Conservation (phyloP, 2,113 vertebrate species). For the Stigmatopora argus region DNA sequence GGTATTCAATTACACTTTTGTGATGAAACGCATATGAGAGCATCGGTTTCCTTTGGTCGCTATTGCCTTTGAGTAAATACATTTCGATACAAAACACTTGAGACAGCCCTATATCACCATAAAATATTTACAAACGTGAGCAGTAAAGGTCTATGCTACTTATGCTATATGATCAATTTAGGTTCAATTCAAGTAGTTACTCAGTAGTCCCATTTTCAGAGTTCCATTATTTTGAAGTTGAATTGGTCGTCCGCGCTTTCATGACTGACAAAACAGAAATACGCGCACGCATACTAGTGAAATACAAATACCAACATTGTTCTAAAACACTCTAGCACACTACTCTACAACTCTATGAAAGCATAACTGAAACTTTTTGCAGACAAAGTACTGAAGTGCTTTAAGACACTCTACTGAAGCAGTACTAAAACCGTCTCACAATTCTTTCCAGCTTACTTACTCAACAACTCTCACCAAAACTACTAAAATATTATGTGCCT, state of each 20-base stretch:
- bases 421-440: no score
- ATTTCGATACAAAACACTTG: slow-evolving; percentile 47
- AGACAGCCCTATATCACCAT: slow-evolving; percentile 39
- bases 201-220: slow-evolving; percentile 60
- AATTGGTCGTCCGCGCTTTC: slow-evolving; percentile 19
- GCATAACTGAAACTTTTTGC: no score
- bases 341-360: no score
- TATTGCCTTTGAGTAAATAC: slow-evolving; percentile 28
- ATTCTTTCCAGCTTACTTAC: no score
- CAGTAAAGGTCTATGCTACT: slow-evolving; percentile 49
- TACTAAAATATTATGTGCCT: no score
- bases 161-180: slow-evolving; percentile 57
- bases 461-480: no score
- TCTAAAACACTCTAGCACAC: no score
- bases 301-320: no score
- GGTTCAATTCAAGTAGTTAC: slow-evolving; percentile 54
- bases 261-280: no score
- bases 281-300: no score
- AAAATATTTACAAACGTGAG: slow-evolving; percentile 49
- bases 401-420: no score
- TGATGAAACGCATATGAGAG: slow-evolving; percentile 31
- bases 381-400: no score
- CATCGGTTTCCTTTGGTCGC: slow-evolving; percentile 25
- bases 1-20: slow-evolving; percentile 37
- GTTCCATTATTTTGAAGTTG: slow-evolving; percentile 46